phyloP scores from a whole-genome alignment of 2,888 invertebrate genomes.

The Anaspis maculata region DNA sequence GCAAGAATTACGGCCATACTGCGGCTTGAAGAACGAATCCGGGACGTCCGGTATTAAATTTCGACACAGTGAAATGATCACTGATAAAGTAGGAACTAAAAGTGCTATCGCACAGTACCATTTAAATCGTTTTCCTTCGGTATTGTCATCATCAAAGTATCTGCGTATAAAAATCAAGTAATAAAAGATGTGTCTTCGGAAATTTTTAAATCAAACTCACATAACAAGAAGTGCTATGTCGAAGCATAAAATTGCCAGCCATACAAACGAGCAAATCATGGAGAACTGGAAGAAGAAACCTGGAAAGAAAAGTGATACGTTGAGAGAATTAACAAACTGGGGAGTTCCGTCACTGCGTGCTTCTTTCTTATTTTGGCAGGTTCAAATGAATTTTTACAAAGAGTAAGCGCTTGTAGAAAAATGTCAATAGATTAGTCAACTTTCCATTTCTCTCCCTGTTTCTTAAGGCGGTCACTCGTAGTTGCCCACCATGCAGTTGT shows the following conservation, averaged over 20 bases:
- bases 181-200: no score
- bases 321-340: no score
- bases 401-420: no score
- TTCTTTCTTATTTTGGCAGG: no score
- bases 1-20: conserved; percentile 22
- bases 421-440: no score
- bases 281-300: conserved; percentile 32
- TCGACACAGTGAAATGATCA: conserved; percentile 22
- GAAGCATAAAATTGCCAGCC: conserved; percentile 29
- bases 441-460: no score
- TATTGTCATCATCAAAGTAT: background rate
- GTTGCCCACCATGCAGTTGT: no score
- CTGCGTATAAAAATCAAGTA: conserved; percentile 2
- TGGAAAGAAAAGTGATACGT: conserved; percentile 26
- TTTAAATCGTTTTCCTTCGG: conserved; percentile 10
- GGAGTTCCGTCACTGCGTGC: no score
- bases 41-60: conserved; percentile 27
- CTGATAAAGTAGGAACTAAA: conserved; percentile 19
- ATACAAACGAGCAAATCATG: conserved; percentile 29
- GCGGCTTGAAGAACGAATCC: conserved; percentile 24
- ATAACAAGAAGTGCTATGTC: conserved; percentile 28
- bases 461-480: no score
- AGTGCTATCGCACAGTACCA: conserved; percentile 19
- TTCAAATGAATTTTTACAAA: no score
- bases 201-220: conserved; percentile 26